Evolutionary conservation across 2,113 vertebrate genomes (phyloP).

Genomic region (Rhinichthys klamathensis): DNA sequence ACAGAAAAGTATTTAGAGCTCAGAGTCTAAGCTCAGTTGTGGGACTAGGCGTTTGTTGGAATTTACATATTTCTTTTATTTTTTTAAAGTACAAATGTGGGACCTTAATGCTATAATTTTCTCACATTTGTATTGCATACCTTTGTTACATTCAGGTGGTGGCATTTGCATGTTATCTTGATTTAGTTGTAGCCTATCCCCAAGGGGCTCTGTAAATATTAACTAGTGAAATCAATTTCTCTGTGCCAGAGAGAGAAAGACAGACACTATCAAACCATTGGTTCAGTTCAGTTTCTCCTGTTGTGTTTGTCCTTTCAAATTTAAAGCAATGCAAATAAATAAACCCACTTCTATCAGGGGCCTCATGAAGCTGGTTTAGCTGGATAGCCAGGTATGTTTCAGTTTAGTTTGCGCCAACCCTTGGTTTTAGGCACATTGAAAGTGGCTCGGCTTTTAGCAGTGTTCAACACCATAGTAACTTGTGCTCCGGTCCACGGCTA

Average conservation of each 20-base stretch:
- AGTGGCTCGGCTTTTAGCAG: too few relatives aligned
- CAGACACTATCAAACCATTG: constrained; percentile 56
- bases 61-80: background rate
- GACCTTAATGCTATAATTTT: background rate
- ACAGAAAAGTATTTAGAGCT: constrained; percentile 6
- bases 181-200: constrained; percentile 55
- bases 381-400: too few relatives aligned
- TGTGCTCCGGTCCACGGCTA: too few relatives aligned
- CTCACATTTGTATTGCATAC: background rate
- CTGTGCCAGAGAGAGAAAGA: constrained; percentile 7
- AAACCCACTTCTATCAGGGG: background rate
- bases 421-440: too few relatives aligned
- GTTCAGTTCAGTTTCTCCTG: constrained; percentile 45
- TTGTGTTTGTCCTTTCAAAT: constrained; percentile 30
- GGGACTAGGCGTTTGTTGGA: background rate
- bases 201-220: constrained; percentile 73
- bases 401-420: too few relatives aligned
- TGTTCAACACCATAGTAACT: too few relatives aligned
- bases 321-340: constrained; percentile 4
- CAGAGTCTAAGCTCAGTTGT: background rate
- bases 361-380: too few relatives aligned
- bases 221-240: constrained; percentile 73
- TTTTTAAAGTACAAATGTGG: background rate
- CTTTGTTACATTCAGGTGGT: background rate
- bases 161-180: constrained; percentile 29